These are phyloP conservation scores for Coenobita brevimanus DNA, from an alignment of 1,140 invertebrate genomes.

Conservation along the genomic window DNA sequence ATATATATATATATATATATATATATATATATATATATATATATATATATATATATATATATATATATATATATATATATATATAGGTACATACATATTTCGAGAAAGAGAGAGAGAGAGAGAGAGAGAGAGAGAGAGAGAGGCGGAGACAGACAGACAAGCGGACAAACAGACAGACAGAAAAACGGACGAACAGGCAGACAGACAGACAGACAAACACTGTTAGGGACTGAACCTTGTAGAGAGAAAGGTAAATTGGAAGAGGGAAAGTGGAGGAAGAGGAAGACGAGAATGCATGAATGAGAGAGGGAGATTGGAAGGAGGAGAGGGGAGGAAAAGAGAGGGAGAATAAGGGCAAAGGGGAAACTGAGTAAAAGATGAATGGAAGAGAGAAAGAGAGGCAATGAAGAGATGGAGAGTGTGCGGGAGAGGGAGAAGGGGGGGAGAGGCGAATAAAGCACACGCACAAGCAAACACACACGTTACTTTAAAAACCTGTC, in stretches of 20 bases:
- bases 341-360: slow-evolving; percentile 1
- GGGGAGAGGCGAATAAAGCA: too few species aligned
- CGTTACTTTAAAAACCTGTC: too few species aligned
- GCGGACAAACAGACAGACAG: background rate
- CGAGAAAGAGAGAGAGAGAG: background rate
- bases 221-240: background rate
- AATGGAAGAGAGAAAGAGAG: too few species aligned
- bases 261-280: background rate
- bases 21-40: too few species aligned
- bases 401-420: too few species aligned
- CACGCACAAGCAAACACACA: too few species aligned
- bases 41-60: too few species aligned
- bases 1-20: too few species aligned
- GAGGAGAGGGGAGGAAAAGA: background rate
- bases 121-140: background rate
- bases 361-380: background rate
- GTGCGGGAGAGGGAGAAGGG: too few species aligned
- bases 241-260: background rate
- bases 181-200: background rate
- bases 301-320: background rate
- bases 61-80: too few species aligned
- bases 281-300: background rate
- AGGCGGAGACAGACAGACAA: background rate
- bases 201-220: background rate
- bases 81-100: too few species aligned